Percentiles rank a stretch among this genome's conserved stretches.
Conservation (phyloP, 2,113 vertebrate genomes). For the Columba janthina region DNA sequence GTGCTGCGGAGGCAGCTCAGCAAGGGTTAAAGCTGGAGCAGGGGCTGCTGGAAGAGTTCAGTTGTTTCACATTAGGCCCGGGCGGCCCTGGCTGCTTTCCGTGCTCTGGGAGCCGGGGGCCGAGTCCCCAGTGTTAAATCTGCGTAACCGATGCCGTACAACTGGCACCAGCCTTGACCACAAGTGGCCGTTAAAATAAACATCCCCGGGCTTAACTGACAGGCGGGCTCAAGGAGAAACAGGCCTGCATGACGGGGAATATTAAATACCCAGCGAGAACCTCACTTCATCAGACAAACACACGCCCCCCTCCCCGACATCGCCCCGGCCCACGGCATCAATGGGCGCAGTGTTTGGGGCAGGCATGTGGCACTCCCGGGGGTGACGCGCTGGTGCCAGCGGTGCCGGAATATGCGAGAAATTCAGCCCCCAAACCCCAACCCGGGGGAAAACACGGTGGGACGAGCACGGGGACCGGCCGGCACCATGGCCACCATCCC, state of each 20-base stretch:
- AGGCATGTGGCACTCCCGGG: not conserved
- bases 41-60: constrained; percentile 41
- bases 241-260: constrained; percentile 39
- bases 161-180: constrained; percentile 74
- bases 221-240: constrained; percentile 59
- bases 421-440: not conserved
- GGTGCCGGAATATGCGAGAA: not conserved
- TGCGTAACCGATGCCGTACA: constrained; percentile 52
- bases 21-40: constrained; percentile 35
- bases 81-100: constrained; percentile 52
- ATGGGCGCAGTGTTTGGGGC: constrained; percentile 59
- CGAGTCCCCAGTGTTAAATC: constrained; percentile 44
- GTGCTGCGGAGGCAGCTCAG: not conserved
- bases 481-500: not conserved
- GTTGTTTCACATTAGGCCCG: constrained; percentile 61
- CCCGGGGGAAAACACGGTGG: not conserved
- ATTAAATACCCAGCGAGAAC: constrained; percentile 38
- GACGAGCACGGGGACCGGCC: not conserved
- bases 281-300: constrained; percentile 41
- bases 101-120: constrained; percentile 46
- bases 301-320: not conserved
- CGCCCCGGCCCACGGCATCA: constrained; percentile 21
- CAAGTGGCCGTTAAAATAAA: constrained; percentile 75
- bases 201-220: constrained; percentile 67
- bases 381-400: constrained; percentile 8